Conservation (phyloP, 2,888 invertebrate genomes). For the Limenitis camilla region DNA sequence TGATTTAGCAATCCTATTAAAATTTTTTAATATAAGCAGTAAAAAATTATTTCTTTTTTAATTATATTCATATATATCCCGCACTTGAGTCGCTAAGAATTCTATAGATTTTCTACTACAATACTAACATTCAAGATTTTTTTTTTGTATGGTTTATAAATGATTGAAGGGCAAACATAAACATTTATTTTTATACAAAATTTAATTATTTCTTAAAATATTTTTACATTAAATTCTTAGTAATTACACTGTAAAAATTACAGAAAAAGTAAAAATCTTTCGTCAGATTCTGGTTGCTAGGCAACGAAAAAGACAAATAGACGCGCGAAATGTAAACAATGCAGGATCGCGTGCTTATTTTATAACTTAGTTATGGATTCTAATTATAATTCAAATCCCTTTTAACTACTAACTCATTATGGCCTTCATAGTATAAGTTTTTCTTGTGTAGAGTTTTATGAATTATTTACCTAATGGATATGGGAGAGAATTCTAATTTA, state of each 20-base stretch:
- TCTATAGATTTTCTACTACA: too few species aligned
- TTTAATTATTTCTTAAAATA: background rate
- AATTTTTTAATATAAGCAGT: too few species aligned
- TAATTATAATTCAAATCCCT: background rate
- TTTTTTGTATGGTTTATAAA: too few species aligned
- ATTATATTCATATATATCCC: too few species aligned
- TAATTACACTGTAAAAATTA: too few species aligned
- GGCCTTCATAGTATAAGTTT: background rate
- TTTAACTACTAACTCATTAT: background rate
- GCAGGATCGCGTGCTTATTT: background rate
- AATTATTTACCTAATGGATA: slow-evolving; percentile 7
- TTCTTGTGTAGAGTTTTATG: background rate
- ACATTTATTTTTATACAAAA: background rate
- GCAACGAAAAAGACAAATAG: slow-evolving; percentile 42
- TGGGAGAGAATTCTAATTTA: slow-evolving; percentile 17
- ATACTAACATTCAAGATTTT: too few species aligned
- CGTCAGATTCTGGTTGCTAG: slow-evolving; percentile 29
- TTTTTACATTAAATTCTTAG: too few species aligned
- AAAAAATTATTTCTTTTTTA: too few species aligned
- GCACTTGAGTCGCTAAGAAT: too few species aligned
- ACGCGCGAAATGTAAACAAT: slow-evolving; percentile 64
- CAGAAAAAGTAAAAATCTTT: background rate
- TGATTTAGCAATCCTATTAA: too few species aligned
- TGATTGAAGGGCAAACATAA: too few species aligned
- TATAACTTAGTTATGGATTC: background rate